Evolutionary conservation across 2,888 invertebrate species (phyloP).

Genomic region (Ephialtes manifestator): DNA sequence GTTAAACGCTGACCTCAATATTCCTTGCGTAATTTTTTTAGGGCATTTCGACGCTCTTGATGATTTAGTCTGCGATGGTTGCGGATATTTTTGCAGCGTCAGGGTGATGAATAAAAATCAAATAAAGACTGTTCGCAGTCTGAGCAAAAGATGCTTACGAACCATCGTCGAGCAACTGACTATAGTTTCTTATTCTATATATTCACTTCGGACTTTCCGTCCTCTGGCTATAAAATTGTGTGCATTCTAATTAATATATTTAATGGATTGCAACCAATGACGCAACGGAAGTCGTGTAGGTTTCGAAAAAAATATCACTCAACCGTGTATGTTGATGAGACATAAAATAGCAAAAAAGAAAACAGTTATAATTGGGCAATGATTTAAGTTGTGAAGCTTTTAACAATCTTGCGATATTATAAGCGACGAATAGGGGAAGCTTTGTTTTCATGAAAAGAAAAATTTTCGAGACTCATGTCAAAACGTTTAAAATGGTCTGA

Average conservation of each 20-base stretch:
- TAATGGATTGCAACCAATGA: not conserved
- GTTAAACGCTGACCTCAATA: not conserved
- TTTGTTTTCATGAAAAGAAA: too few species aligned
- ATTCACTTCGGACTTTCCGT: not conserved
- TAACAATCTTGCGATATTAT: too few species aligned
- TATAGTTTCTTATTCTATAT: not conserved
- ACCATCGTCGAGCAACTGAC: not conserved
- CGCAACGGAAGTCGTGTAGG: slow-evolving; percentile 1
- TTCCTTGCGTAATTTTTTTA: slow-evolving; percentile 12
- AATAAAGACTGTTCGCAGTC: slow-evolving; percentile 1
- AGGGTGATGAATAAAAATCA: slow-evolving; percentile 6
- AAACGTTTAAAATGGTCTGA: too few species aligned
- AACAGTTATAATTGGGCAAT: too few species aligned
- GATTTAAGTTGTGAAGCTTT: too few species aligned
- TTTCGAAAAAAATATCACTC: not conserved
- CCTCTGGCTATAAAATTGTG: not conserved
- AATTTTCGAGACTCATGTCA: too few species aligned
- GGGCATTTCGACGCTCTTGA: not conserved
- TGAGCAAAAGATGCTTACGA: not conserved
- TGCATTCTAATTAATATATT: not conserved
- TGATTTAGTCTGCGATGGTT: not conserved
- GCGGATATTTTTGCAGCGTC: slow-evolving; percentile 45
- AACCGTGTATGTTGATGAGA: not conserved
- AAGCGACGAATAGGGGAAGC: too few species aligned
- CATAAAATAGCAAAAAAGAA: not conserved